Evolutionary conservation across 2,113 vertebrate species (phyloP).

Genomic region (Melierax canorus): DNA sequence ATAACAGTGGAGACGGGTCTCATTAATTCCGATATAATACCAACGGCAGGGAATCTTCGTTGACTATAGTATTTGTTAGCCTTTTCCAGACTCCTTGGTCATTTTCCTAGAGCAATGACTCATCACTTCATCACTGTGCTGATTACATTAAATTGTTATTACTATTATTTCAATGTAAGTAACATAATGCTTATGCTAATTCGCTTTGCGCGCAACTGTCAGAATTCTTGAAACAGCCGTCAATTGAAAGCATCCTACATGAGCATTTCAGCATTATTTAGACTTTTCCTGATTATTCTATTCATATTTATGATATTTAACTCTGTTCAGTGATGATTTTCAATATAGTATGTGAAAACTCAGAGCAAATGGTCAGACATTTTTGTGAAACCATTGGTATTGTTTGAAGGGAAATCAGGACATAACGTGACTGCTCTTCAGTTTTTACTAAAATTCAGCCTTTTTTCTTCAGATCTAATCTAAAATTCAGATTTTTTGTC

Average conservation of each 20-base stretch:
- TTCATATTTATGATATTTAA: not conserved
- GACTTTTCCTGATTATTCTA: not conserved
- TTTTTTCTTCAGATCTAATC: not conserved
- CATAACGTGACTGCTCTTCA: not conserved
- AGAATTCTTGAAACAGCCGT: not conserved
- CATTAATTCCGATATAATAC: not conserved
- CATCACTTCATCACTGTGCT: not conserved
- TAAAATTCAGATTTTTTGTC: not conserved
- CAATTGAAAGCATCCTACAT: not conserved
- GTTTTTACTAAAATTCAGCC: not conserved
- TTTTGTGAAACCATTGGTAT: not conserved
- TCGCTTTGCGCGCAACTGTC: not conserved
- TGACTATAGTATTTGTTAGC: not conserved
- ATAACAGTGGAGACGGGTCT: not conserved
- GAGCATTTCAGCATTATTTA: not conserved
- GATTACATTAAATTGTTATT: not conserved
- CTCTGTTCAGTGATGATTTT: not conserved
- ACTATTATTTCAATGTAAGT: not conserved
- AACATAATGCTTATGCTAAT: not conserved
- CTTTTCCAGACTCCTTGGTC: constrained; percentile 16
- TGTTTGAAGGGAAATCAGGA: not conserved
- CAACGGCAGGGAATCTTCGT: not conserved
- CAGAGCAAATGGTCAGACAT: not conserved
- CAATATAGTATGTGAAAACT: not conserved
- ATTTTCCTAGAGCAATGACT: constrained; percentile 13